Evolutionary conservation across 2,113 vertebrate genomes (phyloP).

Genomic region (Epinephelus fuscoguttatus): DNA sequence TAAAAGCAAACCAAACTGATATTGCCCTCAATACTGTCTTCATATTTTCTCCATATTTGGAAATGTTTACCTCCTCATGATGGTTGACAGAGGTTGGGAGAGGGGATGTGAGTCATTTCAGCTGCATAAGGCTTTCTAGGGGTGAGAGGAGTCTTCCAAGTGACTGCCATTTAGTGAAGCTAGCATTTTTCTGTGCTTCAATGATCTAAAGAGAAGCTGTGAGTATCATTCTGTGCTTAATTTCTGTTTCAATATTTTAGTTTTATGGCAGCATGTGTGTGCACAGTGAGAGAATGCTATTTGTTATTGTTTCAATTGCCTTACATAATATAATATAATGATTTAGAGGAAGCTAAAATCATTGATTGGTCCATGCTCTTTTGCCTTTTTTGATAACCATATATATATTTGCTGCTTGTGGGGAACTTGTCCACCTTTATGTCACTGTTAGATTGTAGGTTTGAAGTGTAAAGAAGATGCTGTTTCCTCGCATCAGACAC

Average conservation of each 20-base stretch:
- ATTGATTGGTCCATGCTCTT: too few relatives aligned
- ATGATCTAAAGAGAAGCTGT: slow-evolving; percentile 73
- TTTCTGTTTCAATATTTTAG: slow-evolving; percentile 23
- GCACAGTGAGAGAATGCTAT: not conserved
- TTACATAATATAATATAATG: not conserved
- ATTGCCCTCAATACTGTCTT: slow-evolving; percentile 90
- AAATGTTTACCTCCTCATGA: slow-evolving; percentile 98
- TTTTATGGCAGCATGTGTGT: slow-evolving; percentile 11
- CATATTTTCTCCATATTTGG: slow-evolving; percentile 98
- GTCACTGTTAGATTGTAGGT: slow-evolving; percentile 5
- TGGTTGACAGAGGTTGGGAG: slow-evolving; percentile 89
- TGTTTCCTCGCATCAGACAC: slow-evolving; percentile 29
- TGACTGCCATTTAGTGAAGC: slow-evolving; percentile 68
- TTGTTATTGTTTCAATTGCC: not conserved
- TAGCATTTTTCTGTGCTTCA: slow-evolving; percentile 56
- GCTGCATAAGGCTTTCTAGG: slow-evolving; percentile 78
- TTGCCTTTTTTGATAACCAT: not conserved
- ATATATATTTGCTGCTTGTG: slow-evolving; percentile 7
- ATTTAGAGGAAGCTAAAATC: too few relatives aligned
- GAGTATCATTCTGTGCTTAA: slow-evolving; percentile 76
- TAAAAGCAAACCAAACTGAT: slow-evolving; percentile 88
- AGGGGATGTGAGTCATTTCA: slow-evolving; percentile 86
- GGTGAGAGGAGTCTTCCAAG: slow-evolving; percentile 71
- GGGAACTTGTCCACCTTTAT: not conserved
- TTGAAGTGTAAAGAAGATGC: slow-evolving; percentile 14